phyloP scores from a whole-genome alignment of 2,888 invertebrate genomes.

The Danaus chrysippus region DNA sequence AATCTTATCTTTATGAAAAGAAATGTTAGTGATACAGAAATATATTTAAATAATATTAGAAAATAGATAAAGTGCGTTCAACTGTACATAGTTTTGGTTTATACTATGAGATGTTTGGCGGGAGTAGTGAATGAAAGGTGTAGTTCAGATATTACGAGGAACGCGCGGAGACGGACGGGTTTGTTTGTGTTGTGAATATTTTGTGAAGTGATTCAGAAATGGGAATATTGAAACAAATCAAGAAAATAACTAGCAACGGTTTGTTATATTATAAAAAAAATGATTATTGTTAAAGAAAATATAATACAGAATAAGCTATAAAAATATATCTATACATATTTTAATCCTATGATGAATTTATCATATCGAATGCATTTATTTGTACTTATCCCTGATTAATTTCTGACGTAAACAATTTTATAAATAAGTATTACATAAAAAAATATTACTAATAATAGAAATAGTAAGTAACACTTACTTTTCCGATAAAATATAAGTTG shows the following conservation, averaged over 20 bases:
- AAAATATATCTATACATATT: slow-evolving; percentile 9
- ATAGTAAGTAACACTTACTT: neutral
- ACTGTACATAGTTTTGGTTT: neutral
- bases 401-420: no score
- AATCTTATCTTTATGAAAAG: no score
- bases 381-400: no score
- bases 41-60: no score
- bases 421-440: no score
- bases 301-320: neutral
- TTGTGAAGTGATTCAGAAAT: slow-evolving; percentile 41
- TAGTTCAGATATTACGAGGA: slow-evolving; percentile 53
- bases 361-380: no score
- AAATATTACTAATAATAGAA: no score
- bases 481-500: slow-evolving; percentile 30
- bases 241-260: slow-evolving; percentile 66
- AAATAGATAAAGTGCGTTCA: no score
- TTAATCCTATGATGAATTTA: no score
- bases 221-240: slow-evolving; percentile 73
- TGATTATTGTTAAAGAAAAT: no score
- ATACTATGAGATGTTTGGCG: slow-evolving; percentile 41
- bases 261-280: slow-evolving; percentile 37
- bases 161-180: slow-evolving; percentile 34
- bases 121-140: slow-evolving; percentile 61
- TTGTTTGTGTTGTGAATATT: slow-evolving; percentile 26
- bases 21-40: no score